Base-by-base conservation (phyloP, 2,888 invertebrate species). In the Epistrophe eligans region DNA sequence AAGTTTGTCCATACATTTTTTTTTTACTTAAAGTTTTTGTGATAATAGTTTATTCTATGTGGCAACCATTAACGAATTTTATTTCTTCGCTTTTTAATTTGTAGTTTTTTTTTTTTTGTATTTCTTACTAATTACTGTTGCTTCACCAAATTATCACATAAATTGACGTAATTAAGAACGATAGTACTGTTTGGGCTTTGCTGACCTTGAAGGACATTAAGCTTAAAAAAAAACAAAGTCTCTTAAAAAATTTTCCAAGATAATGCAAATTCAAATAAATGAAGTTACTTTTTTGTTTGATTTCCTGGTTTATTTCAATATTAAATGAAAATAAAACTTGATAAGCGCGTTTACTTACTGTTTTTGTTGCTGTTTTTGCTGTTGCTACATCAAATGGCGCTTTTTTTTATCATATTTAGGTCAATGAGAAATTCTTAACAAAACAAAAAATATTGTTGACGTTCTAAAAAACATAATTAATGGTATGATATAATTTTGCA, bases 371-470 rank as follows among this genome's bases (percentile, higher is more conserved):
- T 24, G 3, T 24, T 24, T 24, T 17, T n/a, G 17, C 35, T 15
- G 48, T n/a, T 64, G 62, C 32, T 58, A 35, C 71, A 72, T 82
- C 55, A 76, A 82, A 32, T 60, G 80, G 32, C 28, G 17, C 43
- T 40, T 43, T 17, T n/a, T 10, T 15, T 85, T 85, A 85, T 85
- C 84, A 81, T 70, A 55, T 70, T 67, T 85, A 43, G 84, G 84
- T 85, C 81, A 85, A 85, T 81, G 81, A 60, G 17, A 77, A 76
- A 50, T 76, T 84, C 66, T 80, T 17, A 13, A 11, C 58, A 58
- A 38, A 58, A 35, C 9, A 35, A 2, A 58, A n/a, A 55, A 13
- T 28, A 3, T 19, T 55, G 4, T 55, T 9, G n/a, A 17, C 10
- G 10, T 57, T 17, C 1, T 32, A 52, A 24, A 52, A 6, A 24